Conservation (phyloP, 2,888 invertebrate species). For the Mythimna lalbum region DNA sequence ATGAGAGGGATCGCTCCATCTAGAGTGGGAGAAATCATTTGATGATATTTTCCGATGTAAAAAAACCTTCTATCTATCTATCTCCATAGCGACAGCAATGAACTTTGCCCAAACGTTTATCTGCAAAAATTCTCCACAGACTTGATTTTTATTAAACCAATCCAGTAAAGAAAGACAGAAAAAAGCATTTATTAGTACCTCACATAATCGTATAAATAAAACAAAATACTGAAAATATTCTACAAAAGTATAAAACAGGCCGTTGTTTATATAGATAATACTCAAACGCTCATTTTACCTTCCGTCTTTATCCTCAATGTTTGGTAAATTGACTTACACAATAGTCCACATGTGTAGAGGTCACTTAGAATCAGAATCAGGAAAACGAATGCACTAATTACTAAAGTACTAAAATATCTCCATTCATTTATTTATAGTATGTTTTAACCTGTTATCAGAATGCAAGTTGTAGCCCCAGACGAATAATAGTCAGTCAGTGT, state of each 20-base stretch:
- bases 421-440: constrained; percentile 17
- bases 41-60: no score
- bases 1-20: no score
- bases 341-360: neutral
- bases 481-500: constrained; percentile 53
- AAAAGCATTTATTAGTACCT: no score
- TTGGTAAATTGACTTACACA: neutral
- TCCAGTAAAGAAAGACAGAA: no score
- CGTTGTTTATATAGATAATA: neutral
- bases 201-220: no score
- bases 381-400: constrained; percentile 21
- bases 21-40: no score
- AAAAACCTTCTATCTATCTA: no score
- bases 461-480: neutral
- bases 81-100: no score
- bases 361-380: constrained; percentile 5
- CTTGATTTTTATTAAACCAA: neutral
- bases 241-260: neutral
- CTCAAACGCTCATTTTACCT: neutral
- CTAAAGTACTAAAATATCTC: constrained; percentile 10
- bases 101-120: neutral
- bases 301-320: constrained; percentile 8
- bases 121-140: neutral
- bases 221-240: neutral
- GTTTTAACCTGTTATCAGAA: constrained; percentile 36